Evolutionary conservation across 1,140 invertebrate genomes (phyloP).

Genomic region (Rhopalosiphum padi): DNA sequence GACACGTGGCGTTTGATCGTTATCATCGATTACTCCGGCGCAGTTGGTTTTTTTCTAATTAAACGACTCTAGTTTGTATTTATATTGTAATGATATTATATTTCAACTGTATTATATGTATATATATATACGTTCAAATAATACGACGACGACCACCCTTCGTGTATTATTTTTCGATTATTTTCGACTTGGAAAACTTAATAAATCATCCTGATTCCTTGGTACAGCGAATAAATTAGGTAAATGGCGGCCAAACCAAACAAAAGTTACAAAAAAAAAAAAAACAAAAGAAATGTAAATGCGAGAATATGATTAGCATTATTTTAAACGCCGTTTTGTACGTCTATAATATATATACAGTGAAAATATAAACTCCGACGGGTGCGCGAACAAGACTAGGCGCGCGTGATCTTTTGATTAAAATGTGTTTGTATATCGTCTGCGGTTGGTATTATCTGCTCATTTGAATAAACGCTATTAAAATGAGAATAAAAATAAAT

Average conservation of each 20-base stretch:
- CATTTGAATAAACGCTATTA: conserved; percentile 57
- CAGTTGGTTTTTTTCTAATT: neutral
- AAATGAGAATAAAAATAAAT: conserved; percentile 30
- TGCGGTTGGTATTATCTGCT: conserved; percentile 41
- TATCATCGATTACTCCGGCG: neutral
- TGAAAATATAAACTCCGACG: conserved; percentile 23
- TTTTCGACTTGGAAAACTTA: conserved; percentile 5
- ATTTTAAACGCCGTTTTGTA: conserved; percentile 43
- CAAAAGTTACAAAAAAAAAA: conserved; percentile 14
- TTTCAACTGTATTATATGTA: neutral
- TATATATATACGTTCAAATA: neutral
- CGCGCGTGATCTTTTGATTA: conserved; percentile 57
- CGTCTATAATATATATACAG: neutral
- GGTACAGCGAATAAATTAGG: neutral
- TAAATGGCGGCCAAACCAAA: neutral
- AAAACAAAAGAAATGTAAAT: conserved; percentile 55
- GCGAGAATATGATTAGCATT: conserved; percentile 57
- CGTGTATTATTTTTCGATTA: conserved; percentile 27
- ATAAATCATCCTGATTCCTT: conserved; percentile 33
- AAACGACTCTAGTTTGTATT: neutral
- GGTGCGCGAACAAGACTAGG: conserved; percentile 36
- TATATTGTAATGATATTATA: neutral
- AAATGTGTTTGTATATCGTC: conserved; percentile 44
- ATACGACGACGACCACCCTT: no score
- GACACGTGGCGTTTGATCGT: neutral